Evolutionary conservation across 2,888 invertebrate genomes (phyloP).

Genomic region (Synergus itoensis): DNA sequence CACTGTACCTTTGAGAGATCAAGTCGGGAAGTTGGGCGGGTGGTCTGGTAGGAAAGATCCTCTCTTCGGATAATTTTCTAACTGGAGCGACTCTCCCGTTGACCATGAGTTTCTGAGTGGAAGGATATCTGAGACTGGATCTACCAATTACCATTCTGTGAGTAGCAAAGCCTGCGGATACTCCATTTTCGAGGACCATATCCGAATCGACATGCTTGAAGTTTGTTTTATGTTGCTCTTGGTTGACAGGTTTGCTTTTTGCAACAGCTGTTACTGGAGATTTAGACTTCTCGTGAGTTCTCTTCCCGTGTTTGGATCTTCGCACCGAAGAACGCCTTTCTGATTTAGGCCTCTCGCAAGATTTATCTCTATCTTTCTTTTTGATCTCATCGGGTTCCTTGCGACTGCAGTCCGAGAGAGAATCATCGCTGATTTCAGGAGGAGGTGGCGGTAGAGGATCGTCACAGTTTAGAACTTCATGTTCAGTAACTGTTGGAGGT

Average conservation of each 20-base stretch:
- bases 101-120: slow-evolving; percentile 78
- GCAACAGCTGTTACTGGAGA: slow-evolving; percentile 59
- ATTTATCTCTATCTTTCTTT: slow-evolving; percentile 53
- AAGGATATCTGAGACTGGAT: slow-evolving; percentile 78
- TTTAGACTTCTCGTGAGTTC: slow-evolving; percentile 61
- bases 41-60: slow-evolving; percentile 60
- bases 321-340: slow-evolving; percentile 69
- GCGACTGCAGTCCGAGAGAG: slow-evolving; percentile 5
- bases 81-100: slow-evolving; percentile 76
- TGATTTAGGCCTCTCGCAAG: slow-evolving; percentile 66
- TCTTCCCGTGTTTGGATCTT: slow-evolving; percentile 66
- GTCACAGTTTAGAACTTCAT: slow-evolving; percentile 81
- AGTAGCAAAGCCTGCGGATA: slow-evolving; percentile 64
- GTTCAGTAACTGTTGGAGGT: slow-evolving; percentile 81
- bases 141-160: slow-evolving; percentile 76
- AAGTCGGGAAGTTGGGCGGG: slow-evolving; percentile 71
- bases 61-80: slow-evolving; percentile 70
- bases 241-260: slow-evolving; percentile 57
- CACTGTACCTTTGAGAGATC: slow-evolving; percentile 68
- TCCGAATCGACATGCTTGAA: slow-evolving; percentile 61
- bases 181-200: slow-evolving; percentile 64
- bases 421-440: slow-evolving; percentile 76
- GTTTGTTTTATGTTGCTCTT: slow-evolving; percentile 58
- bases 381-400: slow-evolving; percentile 53
- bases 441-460: slow-evolving; percentile 85